These are phyloP conservation scores for Hexactinellida sp. DNA, from an alignment of 37 sponge, comb jelly and placozoan genomes.

Conservation along the genomic window DNA sequence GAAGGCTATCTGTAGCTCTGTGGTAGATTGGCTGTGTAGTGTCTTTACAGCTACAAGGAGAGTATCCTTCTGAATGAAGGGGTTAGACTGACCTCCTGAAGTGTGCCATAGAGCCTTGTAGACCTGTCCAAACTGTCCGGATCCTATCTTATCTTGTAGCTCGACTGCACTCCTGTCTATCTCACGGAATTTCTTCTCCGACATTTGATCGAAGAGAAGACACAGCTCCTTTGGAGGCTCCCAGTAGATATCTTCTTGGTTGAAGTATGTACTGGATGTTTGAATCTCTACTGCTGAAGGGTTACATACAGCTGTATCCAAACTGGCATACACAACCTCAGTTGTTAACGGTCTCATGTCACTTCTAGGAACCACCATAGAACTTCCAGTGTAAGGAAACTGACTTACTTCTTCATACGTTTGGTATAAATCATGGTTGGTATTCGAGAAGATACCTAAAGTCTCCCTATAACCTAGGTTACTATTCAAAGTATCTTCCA, in stretches of 20 bases:
- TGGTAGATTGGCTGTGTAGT: neutral
- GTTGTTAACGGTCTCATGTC: neutral
- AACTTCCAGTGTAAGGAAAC: neutral
- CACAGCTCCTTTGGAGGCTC: neutral
- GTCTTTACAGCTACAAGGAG: conserved; percentile 22
- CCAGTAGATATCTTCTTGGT: neutral
- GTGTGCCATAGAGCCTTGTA: conserved; percentile 22
- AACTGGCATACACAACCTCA: neutral
- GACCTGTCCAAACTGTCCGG: conserved; percentile 26
- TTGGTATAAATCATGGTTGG: neutral
- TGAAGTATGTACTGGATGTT: neutral
- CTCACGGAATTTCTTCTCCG: neutral
- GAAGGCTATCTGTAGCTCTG: neutral
- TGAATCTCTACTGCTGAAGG: neutral
- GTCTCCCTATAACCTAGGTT: too few relatives aligned
- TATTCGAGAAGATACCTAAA: too few relatives aligned
- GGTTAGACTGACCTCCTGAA: neutral
- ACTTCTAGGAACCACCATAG: neutral
- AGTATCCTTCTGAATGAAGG: neutral
- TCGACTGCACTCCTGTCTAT: neutral
- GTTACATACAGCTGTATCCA: neutral
- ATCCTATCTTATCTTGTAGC: neutral
- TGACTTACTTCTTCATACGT: neutral
- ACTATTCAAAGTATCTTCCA: too few relatives aligned
- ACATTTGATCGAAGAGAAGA: neutral